Evolutionary conservation across 1,140 invertebrate species (phyloP).

Genomic region (Monomorium pharaonis): DNA sequence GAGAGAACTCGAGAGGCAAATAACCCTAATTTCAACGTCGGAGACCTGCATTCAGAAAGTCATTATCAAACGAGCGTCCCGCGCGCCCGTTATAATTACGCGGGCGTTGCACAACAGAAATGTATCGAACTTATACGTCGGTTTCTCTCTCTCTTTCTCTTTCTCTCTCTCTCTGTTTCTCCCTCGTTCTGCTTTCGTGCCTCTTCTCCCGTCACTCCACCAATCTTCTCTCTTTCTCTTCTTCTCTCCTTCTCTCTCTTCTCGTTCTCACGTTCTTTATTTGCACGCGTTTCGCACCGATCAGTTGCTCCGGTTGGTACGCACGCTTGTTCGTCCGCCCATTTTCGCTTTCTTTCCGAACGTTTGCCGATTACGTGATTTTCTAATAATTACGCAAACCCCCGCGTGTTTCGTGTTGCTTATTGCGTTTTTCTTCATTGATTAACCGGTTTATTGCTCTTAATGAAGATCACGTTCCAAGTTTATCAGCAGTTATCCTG

Average conservation of each 20-base stretch:
- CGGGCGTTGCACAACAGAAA: conserved; percentile 72
- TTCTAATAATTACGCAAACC: conserved; percentile 15
- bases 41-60: conserved; percentile 79
- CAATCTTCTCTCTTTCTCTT: background rate
- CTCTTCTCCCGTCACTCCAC: background rate
- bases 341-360: conserved; percentile 35
- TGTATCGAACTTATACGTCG: conserved; percentile 53
- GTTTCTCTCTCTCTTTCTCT: conserved; percentile 9
- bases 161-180: background rate
- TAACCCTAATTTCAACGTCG: conserved; percentile 82
- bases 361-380: background rate
- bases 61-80: conserved; percentile 80
- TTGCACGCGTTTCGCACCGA: conserved; percentile 42
- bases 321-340: background rate
- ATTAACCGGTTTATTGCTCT: conserved; percentile 13
- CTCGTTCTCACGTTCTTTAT: conserved; percentile 54
- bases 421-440: background rate
- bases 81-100: conserved; percentile 76
- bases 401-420: background rate
- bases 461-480: conserved; percentile 16
- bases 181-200: conserved; percentile 1
- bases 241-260: background rate
- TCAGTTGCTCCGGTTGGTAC: conserved; percentile 8
- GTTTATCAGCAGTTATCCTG: background rate
- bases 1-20: conserved; percentile 75